These are phyloP conservation scores for Pseudococcus jackbeardsleyi DNA, from an alignment of 2,888 invertebrate genomes.

Conservation along the genomic window DNA sequence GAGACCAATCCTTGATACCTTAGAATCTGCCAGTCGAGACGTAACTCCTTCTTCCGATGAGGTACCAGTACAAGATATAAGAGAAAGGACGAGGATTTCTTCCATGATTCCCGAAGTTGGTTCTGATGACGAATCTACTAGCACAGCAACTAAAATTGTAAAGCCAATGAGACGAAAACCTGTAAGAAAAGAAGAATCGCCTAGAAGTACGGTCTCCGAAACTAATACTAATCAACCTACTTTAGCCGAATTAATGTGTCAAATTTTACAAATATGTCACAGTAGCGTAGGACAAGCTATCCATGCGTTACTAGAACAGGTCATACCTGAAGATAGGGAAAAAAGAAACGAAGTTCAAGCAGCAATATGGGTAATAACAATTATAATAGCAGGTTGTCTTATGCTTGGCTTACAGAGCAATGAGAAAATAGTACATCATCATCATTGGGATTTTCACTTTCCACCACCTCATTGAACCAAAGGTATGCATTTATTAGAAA, in stretches of 20 bases:
- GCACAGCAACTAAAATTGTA: constrained; percentile 53
- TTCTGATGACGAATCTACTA: constrained; percentile 65
- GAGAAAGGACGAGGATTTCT: constrained; percentile 64
- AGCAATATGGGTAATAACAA: constrained; percentile 82
- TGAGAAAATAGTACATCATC: constrained; percentile 78
- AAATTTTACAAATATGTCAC: constrained; percentile 71
- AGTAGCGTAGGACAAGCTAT: constrained; percentile 75
- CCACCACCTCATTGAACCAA: constrained; percentile 74
- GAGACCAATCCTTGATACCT: not conserved
- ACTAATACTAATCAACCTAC: constrained; percentile 70
- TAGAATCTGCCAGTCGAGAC: not conserved
- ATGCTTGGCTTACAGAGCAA: constrained; percentile 81
- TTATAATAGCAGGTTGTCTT: constrained; percentile 83
- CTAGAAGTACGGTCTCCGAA: constrained; percentile 8
- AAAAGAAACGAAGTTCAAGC: constrained; percentile 81
- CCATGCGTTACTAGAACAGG: constrained; percentile 75
- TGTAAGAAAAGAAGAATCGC: constrained; percentile 3
- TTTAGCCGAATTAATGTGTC: constrained; percentile 77
- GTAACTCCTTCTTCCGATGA: constrained; percentile 46
- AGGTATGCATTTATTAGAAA: constrained; percentile 16
- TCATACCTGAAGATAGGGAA: constrained; percentile 72
- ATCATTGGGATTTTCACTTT: constrained; percentile 91
- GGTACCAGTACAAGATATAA: not conserved
- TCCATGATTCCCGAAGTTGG: constrained; percentile 66
- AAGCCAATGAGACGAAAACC: constrained; percentile 64